A percentile compares a stretch with the other conserved stretches of the same genome.
These are phyloP conservation scores for Phylloscopus collybita DNA, from an alignment of 2,797 vertebrate species.

Conservation along the genomic window DNA sequence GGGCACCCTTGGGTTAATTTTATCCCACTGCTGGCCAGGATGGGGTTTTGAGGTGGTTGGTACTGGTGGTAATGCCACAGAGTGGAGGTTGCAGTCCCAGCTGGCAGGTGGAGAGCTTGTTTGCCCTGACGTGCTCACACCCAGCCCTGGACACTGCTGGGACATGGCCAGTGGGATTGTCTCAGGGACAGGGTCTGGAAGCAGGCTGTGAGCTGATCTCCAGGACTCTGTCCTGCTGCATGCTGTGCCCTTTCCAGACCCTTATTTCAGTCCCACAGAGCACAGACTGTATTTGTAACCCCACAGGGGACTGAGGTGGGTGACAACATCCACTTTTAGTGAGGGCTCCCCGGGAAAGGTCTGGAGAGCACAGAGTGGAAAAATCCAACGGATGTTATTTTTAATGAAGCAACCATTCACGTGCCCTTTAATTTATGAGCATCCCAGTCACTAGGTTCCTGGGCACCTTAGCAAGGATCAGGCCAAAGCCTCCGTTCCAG, in stretches of 20 bases:
- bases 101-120: background rate
- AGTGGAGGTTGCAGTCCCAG: background rate
- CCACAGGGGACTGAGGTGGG: background rate
- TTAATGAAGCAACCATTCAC: background rate
- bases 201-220: background rate
- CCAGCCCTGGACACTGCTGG: background rate
- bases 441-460: background rate
- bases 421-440: slow-evolving; percentile 35
- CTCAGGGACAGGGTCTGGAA: background rate
- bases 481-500: background rate
- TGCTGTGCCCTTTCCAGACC: background rate
- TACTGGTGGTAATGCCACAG: rapidly evolving
- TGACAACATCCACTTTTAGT: background rate
- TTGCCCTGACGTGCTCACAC: background rate
- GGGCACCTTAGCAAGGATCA: slow-evolving; percentile 7
- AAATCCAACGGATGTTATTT: background rate
- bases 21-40: background rate
- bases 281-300: background rate
- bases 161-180: background rate
- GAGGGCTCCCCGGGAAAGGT: background rate
- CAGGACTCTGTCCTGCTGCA: background rate
- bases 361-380: background rate
- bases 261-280: background rate
- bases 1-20: background rate
- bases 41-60: background rate